These are phyloP conservation scores for Peromyscus aztecus DNA, from an alignment of 2,797 vertebrate genomes.

Conservation along the genomic window DNA sequence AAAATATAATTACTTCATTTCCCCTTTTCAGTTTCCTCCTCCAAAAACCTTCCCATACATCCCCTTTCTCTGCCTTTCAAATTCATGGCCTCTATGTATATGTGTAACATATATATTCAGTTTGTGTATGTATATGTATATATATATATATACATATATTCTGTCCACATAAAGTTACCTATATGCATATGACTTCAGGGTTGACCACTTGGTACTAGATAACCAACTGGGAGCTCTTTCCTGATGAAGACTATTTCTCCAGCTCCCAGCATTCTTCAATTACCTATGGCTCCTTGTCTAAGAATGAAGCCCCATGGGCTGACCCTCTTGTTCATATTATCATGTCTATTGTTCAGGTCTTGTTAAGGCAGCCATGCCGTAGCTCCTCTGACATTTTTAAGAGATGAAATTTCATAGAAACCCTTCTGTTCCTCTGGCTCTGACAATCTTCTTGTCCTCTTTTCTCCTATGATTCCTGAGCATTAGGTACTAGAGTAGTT, in stretches of 20 bases:
- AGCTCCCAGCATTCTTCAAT: neutral
- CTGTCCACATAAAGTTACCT: neutral
- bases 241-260: neutral
- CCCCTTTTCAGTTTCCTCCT: neutral
- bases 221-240: neutral
- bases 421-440: neutral
- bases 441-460: neutral
- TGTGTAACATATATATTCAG: neutral
- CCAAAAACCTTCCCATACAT: neutral
- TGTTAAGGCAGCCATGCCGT: neutral
- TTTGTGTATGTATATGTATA: neutral
- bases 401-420: neutral
- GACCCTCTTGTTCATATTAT: neutral
- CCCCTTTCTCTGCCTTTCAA: neutral
- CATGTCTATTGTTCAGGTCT: neutral
- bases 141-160: neutral
- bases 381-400: no score
- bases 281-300: neutral
- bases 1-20: neutral
- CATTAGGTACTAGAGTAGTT: neutral
- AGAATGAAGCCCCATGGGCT: neutral
- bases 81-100: neutral
- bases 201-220: neutral
- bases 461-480: neutral
- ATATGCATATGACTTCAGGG: neutral